Percentiles rank a stretch among this genome's conserved stretches.
These are phyloP conservation scores for Platanista minor DNA, from an alignment of 2,113 vertebrate genomes.

Conservation along the genomic window DNA sequence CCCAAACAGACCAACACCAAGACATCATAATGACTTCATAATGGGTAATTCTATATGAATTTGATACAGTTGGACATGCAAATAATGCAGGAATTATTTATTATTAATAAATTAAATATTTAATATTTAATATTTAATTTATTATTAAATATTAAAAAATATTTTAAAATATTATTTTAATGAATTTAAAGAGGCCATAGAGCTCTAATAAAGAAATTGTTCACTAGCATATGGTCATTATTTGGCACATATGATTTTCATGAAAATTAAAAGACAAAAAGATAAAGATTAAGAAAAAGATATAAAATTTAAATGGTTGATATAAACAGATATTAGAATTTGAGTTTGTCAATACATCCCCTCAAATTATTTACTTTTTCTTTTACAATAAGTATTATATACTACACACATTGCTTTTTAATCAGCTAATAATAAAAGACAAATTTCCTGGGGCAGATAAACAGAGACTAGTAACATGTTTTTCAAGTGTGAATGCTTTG, in stretches of 20 bases:
- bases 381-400: background rate
- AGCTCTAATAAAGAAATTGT: background rate
- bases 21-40: background rate
- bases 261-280: background rate
- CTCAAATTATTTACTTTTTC: background rate
- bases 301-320: background rate
- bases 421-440: background rate
- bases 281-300: background rate
- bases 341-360: background rate
- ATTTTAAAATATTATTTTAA: background rate
- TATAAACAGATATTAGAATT: background rate
- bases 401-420: background rate
- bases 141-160: too few relatives aligned
- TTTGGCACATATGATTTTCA: background rate
- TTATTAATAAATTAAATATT: too few relatives aligned
- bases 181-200: background rate
- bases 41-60: background rate
- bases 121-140: too few relatives aligned
- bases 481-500: background rate
- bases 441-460: background rate
- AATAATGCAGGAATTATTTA: background rate
- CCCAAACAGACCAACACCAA: background rate
- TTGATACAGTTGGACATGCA: background rate
- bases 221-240: background rate
- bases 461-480: background rate